Conservation (phyloP, 2,113 vertebrate species). For the Baryphthengus martii region DNA sequence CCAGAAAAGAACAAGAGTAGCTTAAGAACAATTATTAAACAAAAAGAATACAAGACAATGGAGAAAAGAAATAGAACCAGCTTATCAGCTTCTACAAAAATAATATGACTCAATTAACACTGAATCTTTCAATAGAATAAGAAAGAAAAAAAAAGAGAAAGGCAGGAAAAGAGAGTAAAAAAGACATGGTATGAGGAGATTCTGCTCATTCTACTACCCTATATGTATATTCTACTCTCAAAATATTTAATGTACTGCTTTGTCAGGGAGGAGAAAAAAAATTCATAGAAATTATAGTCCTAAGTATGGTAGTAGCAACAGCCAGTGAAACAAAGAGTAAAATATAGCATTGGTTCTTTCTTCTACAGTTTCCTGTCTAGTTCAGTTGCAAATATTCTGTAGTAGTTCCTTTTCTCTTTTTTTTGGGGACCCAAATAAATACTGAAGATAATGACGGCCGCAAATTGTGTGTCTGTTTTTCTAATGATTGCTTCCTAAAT, state of each 20-base stretch:
- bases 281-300: no score
- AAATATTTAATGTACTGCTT: neutral
- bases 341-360: neutral
- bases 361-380: neutral
- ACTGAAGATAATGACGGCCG: neutral
- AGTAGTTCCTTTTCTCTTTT: neutral
- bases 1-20: fast-evolving
- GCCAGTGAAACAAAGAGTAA: neutral
- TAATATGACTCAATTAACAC: neutral
- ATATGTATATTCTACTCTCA: neutral
- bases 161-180: neutral
- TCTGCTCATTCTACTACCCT: neutral
- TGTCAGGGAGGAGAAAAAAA: neutral
- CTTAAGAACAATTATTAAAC: neutral
- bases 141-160: neutral
- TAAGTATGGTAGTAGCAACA: neutral
- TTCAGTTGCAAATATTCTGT: neutral
- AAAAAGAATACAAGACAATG: neutral
- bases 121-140: neutral
- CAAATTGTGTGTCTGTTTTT: neutral
- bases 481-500: neutral
- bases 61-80: neutral
- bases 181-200: neutral
- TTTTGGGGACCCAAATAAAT: neutral
- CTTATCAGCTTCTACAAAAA: neutral